Percentiles rank a stretch among this genome's conserved stretches.
These are phyloP conservation scores for Sebastes trivittatus DNA, from an alignment of 2,797 vertebrate genomes.

Conservation along the genomic window DNA sequence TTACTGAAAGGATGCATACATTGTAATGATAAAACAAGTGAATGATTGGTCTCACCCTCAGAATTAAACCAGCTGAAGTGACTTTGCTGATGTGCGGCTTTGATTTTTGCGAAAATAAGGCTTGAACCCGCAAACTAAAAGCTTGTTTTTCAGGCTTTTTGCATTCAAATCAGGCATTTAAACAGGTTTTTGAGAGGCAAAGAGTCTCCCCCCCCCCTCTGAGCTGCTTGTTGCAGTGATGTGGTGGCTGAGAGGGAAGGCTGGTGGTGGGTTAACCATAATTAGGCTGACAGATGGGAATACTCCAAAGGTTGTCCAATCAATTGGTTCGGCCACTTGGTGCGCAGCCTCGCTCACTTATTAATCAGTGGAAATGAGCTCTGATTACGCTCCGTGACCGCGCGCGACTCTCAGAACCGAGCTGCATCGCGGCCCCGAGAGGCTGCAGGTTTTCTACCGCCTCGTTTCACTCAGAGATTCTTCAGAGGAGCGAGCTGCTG, in stretches of 20 bases:
- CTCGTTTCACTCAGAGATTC: neutral
- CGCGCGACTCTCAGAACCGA: too few species aligned
- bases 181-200: too few species aligned
- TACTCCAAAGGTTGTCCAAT: conserved; percentile 15
- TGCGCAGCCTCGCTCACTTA: neutral
- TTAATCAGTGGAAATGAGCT: conserved; percentile 24
- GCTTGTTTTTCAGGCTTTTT: neutral
- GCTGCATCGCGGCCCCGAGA: neutral
- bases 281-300: neutral
- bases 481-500: neutral
- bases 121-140: too few species aligned
- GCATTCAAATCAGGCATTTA: neutral
- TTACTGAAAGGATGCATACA: too few species aligned
- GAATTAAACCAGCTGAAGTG: too few species aligned
- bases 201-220: neutral
- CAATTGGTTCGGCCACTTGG: neutral
- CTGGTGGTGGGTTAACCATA: neutral
- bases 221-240: neutral
- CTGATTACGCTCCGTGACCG: neutral
- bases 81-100: too few species aligned
- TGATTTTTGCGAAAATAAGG: too few species aligned
- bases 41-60: too few species aligned
- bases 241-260: neutral
- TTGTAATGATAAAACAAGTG: too few species aligned
- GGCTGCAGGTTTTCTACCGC: neutral